A percentile compares a stretch with the other conserved stretches of the same genome.
Evolutionary conservation across 2,113 vertebrate species (phyloP).

Genomic region (Tychaedon coryphoeus): DNA sequence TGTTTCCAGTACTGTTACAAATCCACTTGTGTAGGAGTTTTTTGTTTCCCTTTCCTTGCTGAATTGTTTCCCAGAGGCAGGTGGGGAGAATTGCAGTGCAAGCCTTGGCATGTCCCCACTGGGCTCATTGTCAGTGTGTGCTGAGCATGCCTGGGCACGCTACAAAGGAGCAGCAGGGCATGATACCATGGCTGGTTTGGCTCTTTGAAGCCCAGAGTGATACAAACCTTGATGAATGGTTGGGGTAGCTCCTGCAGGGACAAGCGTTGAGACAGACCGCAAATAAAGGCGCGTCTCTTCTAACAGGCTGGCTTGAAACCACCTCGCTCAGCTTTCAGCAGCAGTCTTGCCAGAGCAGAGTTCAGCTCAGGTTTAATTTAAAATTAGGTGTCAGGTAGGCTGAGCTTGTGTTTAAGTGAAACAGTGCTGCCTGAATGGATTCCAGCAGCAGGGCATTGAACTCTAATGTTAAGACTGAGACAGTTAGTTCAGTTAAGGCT

Average conservation of each 20-base stretch:
- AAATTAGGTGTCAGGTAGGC: background rate
- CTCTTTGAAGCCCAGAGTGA: background rate
- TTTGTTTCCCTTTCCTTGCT: background rate
- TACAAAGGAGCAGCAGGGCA: background rate
- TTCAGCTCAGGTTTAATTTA: background rate
- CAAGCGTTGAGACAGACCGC: background rate
- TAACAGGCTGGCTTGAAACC: accelerated
- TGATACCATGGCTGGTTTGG: background rate
- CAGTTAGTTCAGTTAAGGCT: background rate
- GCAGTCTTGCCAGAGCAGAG: background rate
- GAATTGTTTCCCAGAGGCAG: background rate
- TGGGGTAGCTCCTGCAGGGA: background rate
- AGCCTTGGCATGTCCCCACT: background rate
- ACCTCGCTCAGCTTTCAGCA: background rate
- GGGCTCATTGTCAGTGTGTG: accelerated
- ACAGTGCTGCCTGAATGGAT: background rate
- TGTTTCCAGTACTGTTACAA: background rate
- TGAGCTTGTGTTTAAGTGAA: background rate
- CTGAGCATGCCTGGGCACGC: background rate
- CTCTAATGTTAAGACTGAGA: background rate
- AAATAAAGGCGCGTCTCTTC: background rate
- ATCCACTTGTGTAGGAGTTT: accelerated
- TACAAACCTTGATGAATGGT: background rate
- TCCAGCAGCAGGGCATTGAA: background rate
- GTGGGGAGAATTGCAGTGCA: background rate